Conservation (phyloP, 2,888 invertebrate species). For the Temnothorax rugatulus region DNA sequence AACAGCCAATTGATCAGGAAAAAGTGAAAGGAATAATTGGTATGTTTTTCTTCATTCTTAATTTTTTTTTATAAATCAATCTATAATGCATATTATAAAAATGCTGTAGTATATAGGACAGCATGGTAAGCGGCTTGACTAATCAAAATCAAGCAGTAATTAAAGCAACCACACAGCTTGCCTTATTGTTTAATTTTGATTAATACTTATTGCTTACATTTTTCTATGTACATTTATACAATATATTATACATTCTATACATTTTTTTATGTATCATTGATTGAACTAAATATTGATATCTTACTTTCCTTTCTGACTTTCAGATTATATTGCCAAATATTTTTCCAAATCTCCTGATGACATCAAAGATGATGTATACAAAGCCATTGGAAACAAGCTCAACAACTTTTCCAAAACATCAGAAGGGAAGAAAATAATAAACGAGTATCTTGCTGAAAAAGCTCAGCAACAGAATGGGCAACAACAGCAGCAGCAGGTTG, state of each 20-base stretch:
- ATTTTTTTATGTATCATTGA: neutral
- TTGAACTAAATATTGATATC: neutral
- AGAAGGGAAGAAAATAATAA: neutral
- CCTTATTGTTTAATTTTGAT: neutral
- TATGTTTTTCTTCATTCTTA: neutral
- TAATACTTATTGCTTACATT: neutral
- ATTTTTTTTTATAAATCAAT: neutral
- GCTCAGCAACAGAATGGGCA: neutral
- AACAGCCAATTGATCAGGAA: neutral
- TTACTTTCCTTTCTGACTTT: neutral
- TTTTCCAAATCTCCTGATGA: neutral
- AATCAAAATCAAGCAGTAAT: neutral
- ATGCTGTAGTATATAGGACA: neutral
- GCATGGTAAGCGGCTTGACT: neutral
- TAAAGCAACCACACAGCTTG: neutral
- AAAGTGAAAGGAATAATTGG: neutral
- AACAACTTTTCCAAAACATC: slow-evolving; percentile 3
- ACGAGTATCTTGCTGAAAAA: neutral
- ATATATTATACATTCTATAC: no score
- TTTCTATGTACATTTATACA: no score
- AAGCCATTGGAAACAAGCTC: neutral
- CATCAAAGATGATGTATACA: neutral
- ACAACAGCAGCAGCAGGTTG: neutral
- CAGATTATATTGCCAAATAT: slow-evolving; percentile 4
- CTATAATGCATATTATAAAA: neutral